These are phyloP conservation scores for Chrysolina americana DNA, from an alignment of 2,888 invertebrate species.

Conservation along the genomic window DNA sequence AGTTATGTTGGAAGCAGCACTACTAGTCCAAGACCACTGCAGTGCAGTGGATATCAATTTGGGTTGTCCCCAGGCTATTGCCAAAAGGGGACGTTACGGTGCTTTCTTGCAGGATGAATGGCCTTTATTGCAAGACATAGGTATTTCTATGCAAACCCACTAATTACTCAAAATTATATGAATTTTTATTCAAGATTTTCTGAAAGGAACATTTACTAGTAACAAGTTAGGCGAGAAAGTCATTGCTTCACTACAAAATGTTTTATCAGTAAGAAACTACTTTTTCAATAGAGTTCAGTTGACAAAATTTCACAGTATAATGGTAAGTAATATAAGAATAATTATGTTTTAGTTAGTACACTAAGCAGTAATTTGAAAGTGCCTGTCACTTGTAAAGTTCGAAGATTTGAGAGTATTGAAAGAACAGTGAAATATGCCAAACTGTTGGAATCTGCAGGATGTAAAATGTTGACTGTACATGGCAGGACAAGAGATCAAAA, in stretches of 20 bases:
- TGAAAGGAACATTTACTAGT: too few relatives aligned
- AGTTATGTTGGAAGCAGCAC: conserved; percentile 87
- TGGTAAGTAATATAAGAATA: background rate
- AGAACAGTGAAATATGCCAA: conserved; percentile 93
- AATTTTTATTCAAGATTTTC: too few relatives aligned
- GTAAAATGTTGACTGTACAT: conserved; percentile 93
- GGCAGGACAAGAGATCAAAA: conserved; percentile 96
- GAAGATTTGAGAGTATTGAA: conserved; percentile 88
- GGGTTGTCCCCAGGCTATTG: conserved; percentile 98
- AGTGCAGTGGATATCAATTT: conserved; percentile 98
- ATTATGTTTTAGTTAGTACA: conserved; percentile 76
- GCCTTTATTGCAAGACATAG: conserved; percentile 86
- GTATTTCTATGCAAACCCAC: conserved; percentile 73
- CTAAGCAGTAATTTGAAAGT: conserved; percentile 81
- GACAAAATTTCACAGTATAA: background rate
- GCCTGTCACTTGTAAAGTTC: conserved; percentile 97
- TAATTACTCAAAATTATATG: background rate
- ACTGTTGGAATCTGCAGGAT: conserved; percentile 95
- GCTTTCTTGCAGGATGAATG: conserved; percentile 97
- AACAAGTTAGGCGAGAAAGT: too few relatives aligned
- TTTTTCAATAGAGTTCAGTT: too few relatives aligned
- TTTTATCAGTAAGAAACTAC: background rate
- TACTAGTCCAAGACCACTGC: conserved; percentile 88
- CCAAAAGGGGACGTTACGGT: conserved; percentile 96
- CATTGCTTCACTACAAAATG: too few relatives aligned